Conservation (phyloP, 35 echinoderm and acorn worm species). For the Nesometra sesokonis region DNA sequence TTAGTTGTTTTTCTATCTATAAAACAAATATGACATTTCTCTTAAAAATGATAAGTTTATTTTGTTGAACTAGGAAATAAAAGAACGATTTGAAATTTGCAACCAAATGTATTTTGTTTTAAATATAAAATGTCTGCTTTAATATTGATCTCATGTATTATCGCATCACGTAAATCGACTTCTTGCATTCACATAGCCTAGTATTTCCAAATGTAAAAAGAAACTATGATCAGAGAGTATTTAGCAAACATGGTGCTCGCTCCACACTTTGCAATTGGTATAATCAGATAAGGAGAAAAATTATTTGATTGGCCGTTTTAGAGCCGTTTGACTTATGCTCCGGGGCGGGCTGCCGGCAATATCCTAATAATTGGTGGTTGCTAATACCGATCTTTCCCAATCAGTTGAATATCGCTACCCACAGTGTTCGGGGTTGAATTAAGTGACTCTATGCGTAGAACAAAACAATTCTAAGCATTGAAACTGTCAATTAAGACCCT, state of each 20-base stretch:
- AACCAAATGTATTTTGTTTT: no score
- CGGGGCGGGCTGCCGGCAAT: neutral
- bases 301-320: neutral
- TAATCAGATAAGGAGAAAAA: constrained; percentile 1
- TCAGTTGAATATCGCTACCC: neutral
- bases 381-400: neutral
- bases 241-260: neutral
- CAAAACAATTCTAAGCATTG: neutral
- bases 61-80: no score
- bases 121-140: no score
- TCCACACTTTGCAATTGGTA: neutral
- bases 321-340: neutral
- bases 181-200: no score
- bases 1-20: no score
- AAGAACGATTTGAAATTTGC: no score
- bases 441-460: neutral
- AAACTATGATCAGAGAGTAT: neutral
- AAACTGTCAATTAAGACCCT: neutral
- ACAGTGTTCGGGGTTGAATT: neutral
- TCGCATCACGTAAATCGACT: no score
- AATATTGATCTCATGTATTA: no score
- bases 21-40: no score
- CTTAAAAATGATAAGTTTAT: no score
- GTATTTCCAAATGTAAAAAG: no score
- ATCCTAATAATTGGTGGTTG: neutral